Percentiles rank a stretch among this genome's conserved stretches.
phyloP scores from a whole-genome alignment of 2,113 vertebrate genomes.

The Boleophthalmus pectinirostris region DNA sequence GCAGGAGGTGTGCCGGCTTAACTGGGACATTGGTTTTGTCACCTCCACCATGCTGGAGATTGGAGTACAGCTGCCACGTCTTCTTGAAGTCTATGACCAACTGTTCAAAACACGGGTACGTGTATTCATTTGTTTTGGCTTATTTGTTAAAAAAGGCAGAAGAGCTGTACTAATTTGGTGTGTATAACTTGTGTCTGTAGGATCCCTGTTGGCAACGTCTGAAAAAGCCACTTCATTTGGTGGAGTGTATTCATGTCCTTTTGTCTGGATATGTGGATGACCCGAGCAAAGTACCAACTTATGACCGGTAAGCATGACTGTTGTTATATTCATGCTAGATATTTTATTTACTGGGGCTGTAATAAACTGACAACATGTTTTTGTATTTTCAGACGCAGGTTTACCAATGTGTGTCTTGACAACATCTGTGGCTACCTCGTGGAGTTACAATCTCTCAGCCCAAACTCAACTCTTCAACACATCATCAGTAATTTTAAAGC shows the following conservation, averaged over 20 bases:
- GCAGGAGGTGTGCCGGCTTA: conserved; percentile 89
- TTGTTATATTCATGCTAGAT: not conserved
- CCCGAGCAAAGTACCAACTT: conserved; percentile 85
- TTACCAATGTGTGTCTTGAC: conserved; percentile 93
- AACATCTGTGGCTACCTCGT: conserved; percentile 94
- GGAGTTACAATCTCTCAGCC: conserved; percentile 93
- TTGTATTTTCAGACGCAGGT: conserved; percentile 80
- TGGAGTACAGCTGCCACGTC: conserved; percentile 84
- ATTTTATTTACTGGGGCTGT: too few species aligned
- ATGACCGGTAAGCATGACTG: conserved; percentile 77
- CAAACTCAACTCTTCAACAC: conserved; percentile 82
- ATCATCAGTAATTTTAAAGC: conserved; percentile 92
- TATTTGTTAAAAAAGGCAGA: too few species aligned
- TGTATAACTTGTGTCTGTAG: conserved; percentile 55
- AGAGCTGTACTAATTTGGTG: not conserved
- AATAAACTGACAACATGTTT: not conserved
- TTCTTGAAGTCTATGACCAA: conserved; percentile 95
- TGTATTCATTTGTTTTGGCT: not conserved
- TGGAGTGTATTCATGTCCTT: conserved; percentile 92
- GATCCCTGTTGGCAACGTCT: conserved; percentile 94
- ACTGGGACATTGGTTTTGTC: conserved; percentile 94
- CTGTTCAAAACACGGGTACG: conserved; percentile 91
- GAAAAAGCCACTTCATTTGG: conserved; percentile 91
- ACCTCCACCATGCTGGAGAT: conserved; percentile 94
- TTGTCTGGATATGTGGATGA: conserved; percentile 88